phyloP scores from a whole-genome alignment of 2,888 invertebrate genomes.

The Griposia aprilina region DNA sequence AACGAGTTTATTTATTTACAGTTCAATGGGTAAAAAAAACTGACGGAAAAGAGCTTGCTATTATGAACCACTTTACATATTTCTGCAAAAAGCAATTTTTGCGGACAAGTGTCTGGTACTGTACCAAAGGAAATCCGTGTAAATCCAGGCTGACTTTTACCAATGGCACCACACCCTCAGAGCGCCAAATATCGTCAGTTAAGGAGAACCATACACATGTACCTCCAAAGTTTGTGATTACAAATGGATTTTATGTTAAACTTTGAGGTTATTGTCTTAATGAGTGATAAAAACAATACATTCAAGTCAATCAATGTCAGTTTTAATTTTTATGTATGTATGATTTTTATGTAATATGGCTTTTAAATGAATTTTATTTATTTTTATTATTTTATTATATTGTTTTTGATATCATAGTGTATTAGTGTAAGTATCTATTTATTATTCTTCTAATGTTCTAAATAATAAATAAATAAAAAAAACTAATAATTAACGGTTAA shows the following conservation, averaged over 20 bases:
- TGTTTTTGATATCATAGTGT: not conserved
- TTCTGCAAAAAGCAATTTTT: constrained; percentile 30
- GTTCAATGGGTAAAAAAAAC: constrained; percentile 56
- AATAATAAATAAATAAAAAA: too few relatives aligned
- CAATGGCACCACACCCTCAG: not conserved
- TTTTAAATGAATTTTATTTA: not conserved
- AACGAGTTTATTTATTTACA: constrained; percentile 39
- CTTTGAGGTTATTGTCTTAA: not conserved
- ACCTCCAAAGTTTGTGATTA: constrained; percentile 5
- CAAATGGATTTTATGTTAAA: constrained; percentile 2
- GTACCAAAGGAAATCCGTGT: constrained; percentile 28
- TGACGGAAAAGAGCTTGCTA: constrained; percentile 54
- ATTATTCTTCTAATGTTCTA: not conserved
- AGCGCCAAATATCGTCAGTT: not conserved
- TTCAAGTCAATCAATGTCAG: not conserved
- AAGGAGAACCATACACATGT: constrained; percentile 5
- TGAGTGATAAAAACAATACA: not conserved
- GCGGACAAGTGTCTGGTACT: constrained; percentile 20
- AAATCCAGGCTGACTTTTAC: constrained; percentile 4
- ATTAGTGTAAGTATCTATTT: not conserved
- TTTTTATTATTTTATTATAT: not conserved
- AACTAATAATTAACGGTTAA: too few relatives aligned
- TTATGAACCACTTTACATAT: constrained; percentile 56
- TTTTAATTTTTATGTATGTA: not conserved
- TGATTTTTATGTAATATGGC: not conserved